Conservation (phyloP, 2,113 vertebrate species). For the Malurus elegans region DNA sequence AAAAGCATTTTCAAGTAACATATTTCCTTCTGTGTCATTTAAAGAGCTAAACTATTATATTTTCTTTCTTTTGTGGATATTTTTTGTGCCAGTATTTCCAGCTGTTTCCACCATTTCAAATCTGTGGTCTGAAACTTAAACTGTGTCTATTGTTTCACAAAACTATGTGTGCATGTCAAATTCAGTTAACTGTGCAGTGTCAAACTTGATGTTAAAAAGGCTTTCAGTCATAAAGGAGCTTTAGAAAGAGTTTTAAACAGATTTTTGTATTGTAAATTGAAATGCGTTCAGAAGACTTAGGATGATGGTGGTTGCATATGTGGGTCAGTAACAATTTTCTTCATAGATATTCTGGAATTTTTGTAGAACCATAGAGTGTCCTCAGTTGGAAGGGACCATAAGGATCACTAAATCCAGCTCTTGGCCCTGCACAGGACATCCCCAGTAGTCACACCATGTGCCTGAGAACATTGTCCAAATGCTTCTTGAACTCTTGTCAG, state of each 20-base stretch:
- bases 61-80: neutral
- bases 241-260: neutral
- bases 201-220: neutral
- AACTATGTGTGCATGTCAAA: neutral
- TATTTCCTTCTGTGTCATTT: neutral
- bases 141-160: conserved; percentile 26
- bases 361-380: neutral
- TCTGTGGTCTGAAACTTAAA: conserved; percentile 39
- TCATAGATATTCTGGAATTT: neutral
- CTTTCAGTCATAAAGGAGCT: neutral
- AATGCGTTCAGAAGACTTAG: neutral
- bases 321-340: neutral
- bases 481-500: neutral
- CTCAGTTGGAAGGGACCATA: neutral
- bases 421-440: neutral
- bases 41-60: neutral
- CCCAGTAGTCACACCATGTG: neutral
- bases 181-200: neutral
- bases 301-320: neutral
- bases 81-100: neutral
- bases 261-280: neutral
- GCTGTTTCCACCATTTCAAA: neutral
- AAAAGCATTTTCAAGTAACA: neutral
- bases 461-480: neutral
- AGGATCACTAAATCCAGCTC: neutral